phyloP scores from a whole-genome alignment of 1,140 invertebrate genomes.

The Drosophila watanabei region DNA sequence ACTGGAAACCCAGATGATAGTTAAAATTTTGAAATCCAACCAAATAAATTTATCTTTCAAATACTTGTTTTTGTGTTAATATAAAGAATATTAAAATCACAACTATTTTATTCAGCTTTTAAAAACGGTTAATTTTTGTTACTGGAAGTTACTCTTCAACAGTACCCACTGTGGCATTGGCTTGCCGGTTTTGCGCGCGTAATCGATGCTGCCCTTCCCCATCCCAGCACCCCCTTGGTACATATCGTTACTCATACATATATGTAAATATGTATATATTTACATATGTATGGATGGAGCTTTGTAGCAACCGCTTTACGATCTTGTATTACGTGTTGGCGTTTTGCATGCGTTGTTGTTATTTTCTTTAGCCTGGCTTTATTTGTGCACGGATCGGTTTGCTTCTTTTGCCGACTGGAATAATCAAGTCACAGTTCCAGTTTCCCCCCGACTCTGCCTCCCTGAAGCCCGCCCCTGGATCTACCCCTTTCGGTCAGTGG shows the following conservation, averaged over 20 bases:
- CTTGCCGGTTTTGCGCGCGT: constrained; percentile 66
- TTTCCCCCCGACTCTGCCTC: constrained; percentile 13
- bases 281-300: background rate
- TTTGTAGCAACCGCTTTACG: constrained; percentile 30
- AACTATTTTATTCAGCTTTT: no score
- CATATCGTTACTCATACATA: background rate
- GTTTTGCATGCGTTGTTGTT: constrained; percentile 51
- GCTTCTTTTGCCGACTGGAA: constrained; percentile 59
- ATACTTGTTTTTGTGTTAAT: no score
- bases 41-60: no score
- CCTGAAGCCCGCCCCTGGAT: background rate
- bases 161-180: constrained; percentile 2
- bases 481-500: constrained; percentile 38
- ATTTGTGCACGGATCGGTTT: constrained; percentile 67
- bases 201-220: constrained; percentile 51
- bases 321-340: constrained; percentile 79
- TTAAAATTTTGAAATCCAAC: no score
- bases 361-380: constrained; percentile 61
- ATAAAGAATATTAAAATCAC: no score
- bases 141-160: background rate
- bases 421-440: constrained; percentile 74
- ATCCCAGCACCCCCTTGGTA: background rate
- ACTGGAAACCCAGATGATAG: background rate
- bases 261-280: background rate
- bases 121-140: background rate